phyloP scores from a whole-genome alignment of 2,888 invertebrate species.

The Pristionchus mayeri region DNA sequence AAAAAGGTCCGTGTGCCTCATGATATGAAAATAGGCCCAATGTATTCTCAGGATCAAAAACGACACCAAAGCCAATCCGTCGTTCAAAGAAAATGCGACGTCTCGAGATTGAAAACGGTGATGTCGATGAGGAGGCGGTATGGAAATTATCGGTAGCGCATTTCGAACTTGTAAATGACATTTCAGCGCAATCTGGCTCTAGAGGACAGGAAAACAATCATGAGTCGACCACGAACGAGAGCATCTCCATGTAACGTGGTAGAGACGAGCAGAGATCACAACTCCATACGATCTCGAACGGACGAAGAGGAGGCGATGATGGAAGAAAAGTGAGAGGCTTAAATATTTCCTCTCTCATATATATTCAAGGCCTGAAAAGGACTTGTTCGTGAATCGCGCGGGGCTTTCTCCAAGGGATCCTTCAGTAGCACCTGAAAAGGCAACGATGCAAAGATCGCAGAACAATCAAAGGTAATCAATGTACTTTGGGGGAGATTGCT shows the following conservation, averaged over 20 bases:
- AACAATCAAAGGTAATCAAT: too few relatives aligned
- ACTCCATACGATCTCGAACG: not conserved
- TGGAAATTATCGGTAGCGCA: too few relatives aligned
- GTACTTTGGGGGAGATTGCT: too few relatives aligned
- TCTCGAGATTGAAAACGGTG: conserved; percentile 36
- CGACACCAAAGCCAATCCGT: not conserved
- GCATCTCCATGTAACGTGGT: not conserved
- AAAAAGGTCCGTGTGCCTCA: not conserved
- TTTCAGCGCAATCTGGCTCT: not conserved
- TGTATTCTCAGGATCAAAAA: not conserved
- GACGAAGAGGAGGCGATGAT: not conserved
- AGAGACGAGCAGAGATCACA: not conserved
- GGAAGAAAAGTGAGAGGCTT: not conserved
- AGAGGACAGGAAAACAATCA: not conserved
- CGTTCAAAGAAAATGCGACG: conserved; percentile 45
- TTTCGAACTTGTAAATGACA: too few relatives aligned
- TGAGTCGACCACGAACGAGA: not conserved
- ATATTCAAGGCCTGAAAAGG: too few relatives aligned
- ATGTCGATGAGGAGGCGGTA: conserved; percentile 44
- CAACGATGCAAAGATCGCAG: too few relatives aligned
- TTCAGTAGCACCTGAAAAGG: too few relatives aligned
- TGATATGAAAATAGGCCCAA: not conserved
- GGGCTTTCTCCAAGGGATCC: too few relatives aligned
- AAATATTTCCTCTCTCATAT: too few relatives aligned
- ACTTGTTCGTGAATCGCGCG: too few relatives aligned